These are phyloP conservation scores for Podabrus alpinus DNA, from an alignment of 2,888 invertebrate genomes.

Conservation along the genomic window DNA sequence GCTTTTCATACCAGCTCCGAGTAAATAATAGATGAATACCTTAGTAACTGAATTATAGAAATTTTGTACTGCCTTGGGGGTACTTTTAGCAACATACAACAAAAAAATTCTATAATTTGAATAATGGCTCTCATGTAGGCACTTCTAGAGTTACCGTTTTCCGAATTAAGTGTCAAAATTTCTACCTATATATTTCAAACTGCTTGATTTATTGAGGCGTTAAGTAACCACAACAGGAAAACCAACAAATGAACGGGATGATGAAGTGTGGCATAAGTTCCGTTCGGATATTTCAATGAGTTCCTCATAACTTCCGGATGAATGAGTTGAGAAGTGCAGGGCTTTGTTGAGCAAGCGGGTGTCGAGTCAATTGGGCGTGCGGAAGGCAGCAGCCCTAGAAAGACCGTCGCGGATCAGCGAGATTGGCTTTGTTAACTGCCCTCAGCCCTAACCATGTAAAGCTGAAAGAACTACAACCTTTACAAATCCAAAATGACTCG, in stretches of 20 bases:
- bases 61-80: not conserved
- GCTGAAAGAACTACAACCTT: constrained; percentile 43
- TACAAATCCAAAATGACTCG: constrained; percentile 23
- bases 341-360: constrained; percentile 48
- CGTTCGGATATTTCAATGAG: constrained; percentile 55
- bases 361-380: constrained; percentile 52
- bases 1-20: not conserved
- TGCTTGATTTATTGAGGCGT: constrained; percentile 32
- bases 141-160: not conserved
- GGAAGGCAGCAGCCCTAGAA: constrained; percentile 35
- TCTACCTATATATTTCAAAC: not conserved
- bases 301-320: constrained; percentile 55
- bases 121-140: not conserved
- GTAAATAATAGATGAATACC: not conserved
- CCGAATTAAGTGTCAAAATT: not conserved
- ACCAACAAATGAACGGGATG: constrained; percentile 43
- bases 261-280: constrained; percentile 49
- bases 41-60: not conserved
- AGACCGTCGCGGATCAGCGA: constrained; percentile 45
- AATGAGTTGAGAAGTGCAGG: constrained; percentile 44
- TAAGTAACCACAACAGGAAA: constrained; percentile 42
- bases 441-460: constrained; percentile 43
- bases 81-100: not conserved
- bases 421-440: constrained; percentile 51
- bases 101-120: not conserved